Evolutionary conservation across 2,797 vertebrate genomes (phyloP).

Genomic region (Ciconia nigra): DNA sequence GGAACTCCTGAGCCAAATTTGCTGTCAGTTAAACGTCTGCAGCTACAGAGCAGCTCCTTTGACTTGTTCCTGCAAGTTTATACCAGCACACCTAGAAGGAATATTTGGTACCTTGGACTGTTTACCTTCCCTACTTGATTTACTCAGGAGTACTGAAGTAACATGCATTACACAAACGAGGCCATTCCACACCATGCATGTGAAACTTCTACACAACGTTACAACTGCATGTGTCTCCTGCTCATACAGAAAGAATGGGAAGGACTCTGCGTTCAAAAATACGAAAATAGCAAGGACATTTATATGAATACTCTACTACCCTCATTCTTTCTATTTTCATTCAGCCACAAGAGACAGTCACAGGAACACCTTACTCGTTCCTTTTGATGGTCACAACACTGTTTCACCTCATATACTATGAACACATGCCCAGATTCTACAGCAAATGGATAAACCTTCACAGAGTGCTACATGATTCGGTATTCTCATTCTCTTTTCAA

Average conservation of each 20-base stretch:
- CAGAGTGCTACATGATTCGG: neutral
- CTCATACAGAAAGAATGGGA: neutral
- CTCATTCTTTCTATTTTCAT: neutral
- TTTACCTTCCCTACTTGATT: neutral
- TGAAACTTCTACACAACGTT: neutral
- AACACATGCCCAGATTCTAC: neutral
- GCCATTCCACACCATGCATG: neutral
- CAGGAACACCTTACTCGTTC: neutral
- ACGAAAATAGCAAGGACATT: neutral
- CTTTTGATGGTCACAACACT: neutral
- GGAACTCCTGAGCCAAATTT: neutral
- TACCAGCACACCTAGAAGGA: neutral
- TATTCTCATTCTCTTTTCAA: neutral
- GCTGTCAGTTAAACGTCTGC: neutral
- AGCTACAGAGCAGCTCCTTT: neutral
- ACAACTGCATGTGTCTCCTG: neutral
- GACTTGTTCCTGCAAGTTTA: neutral
- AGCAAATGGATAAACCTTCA: neutral
- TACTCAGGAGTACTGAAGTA: neutral
- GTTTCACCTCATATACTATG: neutral
- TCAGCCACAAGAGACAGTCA: neutral
- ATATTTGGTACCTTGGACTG: neutral
- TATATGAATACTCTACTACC: neutral
- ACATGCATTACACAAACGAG: fast-evolving
- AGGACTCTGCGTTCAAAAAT: neutral